Evolutionary conservation across 2,113 vertebrate genomes (phyloP).

Genomic region (Mesembrinibis cayennensis): DNA sequence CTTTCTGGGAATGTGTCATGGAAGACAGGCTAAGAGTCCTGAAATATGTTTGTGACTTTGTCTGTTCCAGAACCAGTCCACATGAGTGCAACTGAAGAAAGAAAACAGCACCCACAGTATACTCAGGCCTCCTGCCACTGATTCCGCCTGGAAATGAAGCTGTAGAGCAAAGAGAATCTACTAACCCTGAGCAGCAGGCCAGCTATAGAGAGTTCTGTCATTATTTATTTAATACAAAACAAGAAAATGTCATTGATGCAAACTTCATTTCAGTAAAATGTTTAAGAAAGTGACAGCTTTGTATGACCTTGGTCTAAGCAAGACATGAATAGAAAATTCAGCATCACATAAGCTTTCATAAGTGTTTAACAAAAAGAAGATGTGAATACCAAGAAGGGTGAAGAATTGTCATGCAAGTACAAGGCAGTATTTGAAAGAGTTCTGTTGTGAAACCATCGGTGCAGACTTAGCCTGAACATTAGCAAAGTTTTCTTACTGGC

Average conservation of each 20-base stretch:
- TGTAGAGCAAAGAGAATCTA: background rate
- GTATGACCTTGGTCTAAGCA: background rate
- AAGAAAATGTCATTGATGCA: background rate
- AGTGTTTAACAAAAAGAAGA: background rate
- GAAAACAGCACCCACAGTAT: background rate
- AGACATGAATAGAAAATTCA: background rate
- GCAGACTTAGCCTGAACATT: background rate
- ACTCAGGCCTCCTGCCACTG: background rate
- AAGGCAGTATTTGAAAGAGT: background rate
- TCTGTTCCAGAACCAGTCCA: background rate
- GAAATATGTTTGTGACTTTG: background rate
- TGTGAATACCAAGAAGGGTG: background rate
- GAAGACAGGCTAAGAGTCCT: background rate
- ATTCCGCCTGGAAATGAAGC: background rate
- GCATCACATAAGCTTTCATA: background rate
- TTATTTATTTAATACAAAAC: background rate
- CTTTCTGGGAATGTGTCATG: background rate
- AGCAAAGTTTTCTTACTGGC: background rate
- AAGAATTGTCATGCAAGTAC: background rate
- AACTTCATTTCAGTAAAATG: background rate
- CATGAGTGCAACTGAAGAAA: background rate
- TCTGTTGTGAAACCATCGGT: background rate
- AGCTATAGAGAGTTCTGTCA: background rate
- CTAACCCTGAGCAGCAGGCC: background rate
- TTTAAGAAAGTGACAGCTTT: slow-evolving; percentile 7